Evolutionary conservation across 2,888 invertebrate species (phyloP).

Genomic region (Dascillus cervinus): DNA sequence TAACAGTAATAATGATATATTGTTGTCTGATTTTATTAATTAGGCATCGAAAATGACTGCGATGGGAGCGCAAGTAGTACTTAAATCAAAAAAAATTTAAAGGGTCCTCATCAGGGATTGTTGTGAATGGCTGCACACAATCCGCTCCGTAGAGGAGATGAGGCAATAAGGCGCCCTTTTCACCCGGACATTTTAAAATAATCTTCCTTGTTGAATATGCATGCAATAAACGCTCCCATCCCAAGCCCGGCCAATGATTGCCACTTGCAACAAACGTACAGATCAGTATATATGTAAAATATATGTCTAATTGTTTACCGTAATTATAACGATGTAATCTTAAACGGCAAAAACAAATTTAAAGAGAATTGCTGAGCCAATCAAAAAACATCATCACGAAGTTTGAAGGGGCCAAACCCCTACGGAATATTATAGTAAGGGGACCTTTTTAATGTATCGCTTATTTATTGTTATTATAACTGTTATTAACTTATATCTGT

Average conservation of each 20-base stretch:
- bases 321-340: slow-evolving; percentile 18
- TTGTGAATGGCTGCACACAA: slow-evolving; percentile 60
- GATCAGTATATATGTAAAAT: slow-evolving; percentile 22
- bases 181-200: not conserved
- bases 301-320: slow-evolving; percentile 13
- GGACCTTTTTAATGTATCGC: slow-evolving; percentile 32
- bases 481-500: slow-evolving; percentile 15
- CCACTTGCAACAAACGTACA: slow-evolving; percentile 25
- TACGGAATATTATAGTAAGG: slow-evolving; percentile 37
- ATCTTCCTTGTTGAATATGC: too few relatives aligned
- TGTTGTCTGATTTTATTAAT: too few relatives aligned
- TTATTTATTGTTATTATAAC: slow-evolving; percentile 26
- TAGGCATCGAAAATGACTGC: too few relatives aligned
- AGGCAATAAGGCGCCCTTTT: slow-evolving; percentile 40
- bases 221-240: slow-evolving; percentile 9
- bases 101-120: slow-evolving; percentile 46
- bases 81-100: slow-evolving; percentile 5
- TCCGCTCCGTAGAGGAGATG: slow-evolving; percentile 39
- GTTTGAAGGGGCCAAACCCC: slow-evolving; percentile 24
- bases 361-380: slow-evolving; percentile 47
- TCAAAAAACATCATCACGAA: slow-evolving; percentile 39
- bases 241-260: slow-evolving; percentile 36
- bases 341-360: slow-evolving; percentile 19
- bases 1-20: too few relatives aligned
- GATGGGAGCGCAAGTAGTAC: too few relatives aligned